Evolutionary conservation across 1,140 invertebrate genomes (phyloP).

Genomic region (Macrobrachium rosenbergii): DNA sequence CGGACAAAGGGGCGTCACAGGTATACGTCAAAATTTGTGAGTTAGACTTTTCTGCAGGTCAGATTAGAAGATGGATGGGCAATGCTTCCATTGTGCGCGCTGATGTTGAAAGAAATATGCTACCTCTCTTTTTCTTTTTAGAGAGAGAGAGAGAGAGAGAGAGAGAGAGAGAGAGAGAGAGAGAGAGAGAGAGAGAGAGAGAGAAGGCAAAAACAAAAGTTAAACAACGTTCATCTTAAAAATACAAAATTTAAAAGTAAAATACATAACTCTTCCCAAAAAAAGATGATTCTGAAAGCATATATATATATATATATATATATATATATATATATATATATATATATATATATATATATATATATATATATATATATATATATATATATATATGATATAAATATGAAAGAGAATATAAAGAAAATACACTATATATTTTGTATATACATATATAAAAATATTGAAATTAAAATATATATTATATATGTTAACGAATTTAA

Average conservation of each 20-base stretch:
- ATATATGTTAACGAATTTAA: no score
- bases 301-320: constrained; percentile 15
- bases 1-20: no score
- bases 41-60: no score
- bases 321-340: constrained; percentile 37
- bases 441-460: constrained; percentile 3
- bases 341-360: constrained; percentile 32
- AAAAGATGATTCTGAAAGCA: background rate
- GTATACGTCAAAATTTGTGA: no score
- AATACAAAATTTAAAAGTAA: background rate
- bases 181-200: constrained; percentile 5
- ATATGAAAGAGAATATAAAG: no score
- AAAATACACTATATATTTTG: no score
- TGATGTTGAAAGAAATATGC: no score
- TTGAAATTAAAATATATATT: background rate
- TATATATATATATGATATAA: no score
- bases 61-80: no score
- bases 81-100: no score
- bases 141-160: constrained; percentile 1
- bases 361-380: background rate
- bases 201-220: background rate
- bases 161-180: constrained; percentile 23
- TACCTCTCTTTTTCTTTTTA: no score
- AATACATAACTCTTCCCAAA: no score
- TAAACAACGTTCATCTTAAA: background rate